Base-by-base conservation (phyloP, 2,797 vertebrate species). In the Danionella dracula region DNA sequence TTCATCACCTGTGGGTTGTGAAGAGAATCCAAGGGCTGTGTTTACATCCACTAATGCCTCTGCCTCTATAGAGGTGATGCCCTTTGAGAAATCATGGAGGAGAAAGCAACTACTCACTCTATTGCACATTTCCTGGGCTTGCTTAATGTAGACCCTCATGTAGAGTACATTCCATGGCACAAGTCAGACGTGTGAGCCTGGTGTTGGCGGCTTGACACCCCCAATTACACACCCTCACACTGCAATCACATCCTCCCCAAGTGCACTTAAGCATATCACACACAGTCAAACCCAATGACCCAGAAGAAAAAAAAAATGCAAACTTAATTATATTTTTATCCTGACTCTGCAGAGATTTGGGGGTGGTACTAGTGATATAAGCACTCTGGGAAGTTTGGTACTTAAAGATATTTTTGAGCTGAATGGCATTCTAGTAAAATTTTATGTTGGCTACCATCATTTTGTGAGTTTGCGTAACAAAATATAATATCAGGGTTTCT, bases 81-180 rank as follows among this genome's bases (percentile, higher is more conserved):
- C 71, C 62, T 77, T 72, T 73, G 13, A 66, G 44, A 54, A 75
- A 71, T 79, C 64, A 68, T 63, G 59, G 70, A 51, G 71, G 67
- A 74, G 78, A 81, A 85, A 88, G 87, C 72, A 70, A 76, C 69
- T 76, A 79, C 65, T 66, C 61, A 78, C 72, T 6, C n/a, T 66
- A 66, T 73, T 82, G 77, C 76, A 57, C 83, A 79, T 75, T 79
- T 86, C 82, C 81, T 78, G 77, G 79, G 76, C 74, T 74, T 16
- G 51, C 79, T 71, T 72, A 77, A 78, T 71, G 8, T 66, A 73
- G 31, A 69, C 86, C 88, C 82, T 56, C 85, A 89, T 88, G 71
- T 57, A 74, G n/a, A 68, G 74, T 70, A 79, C 84, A 89, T 90
- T 89, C 87, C 84, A 70, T 76, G 69, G 58, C 68, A 79, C 76